Conservation (phyloP, 2,888 invertebrate genomes). For the Fissipunctia ypsillon region DNA sequence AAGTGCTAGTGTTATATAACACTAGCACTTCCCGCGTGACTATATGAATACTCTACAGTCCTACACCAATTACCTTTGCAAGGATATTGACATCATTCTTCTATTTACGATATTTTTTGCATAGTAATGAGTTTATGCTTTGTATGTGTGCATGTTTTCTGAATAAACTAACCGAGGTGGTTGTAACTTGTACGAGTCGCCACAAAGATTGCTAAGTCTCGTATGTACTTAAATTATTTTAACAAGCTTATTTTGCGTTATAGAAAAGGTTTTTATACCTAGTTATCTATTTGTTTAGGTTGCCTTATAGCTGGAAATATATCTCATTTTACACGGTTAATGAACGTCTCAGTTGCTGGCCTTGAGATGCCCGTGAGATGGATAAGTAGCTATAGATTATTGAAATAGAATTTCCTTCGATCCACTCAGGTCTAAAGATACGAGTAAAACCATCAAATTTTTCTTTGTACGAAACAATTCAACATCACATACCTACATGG, state of each 20-base stretch:
- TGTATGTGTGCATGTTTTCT: constrained; percentile 3
- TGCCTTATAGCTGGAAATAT: neutral
- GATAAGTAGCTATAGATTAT: neutral
- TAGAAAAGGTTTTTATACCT: neutral
- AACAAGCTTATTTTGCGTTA: neutral
- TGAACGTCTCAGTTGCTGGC: neutral
- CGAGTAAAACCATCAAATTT: neutral
- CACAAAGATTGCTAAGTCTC: neutral
- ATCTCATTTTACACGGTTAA: neutral
- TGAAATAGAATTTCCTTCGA: constrained; percentile 2
- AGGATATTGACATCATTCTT: constrained; percentile 12
- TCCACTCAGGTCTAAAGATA: neutral
- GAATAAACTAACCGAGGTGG: neutral
- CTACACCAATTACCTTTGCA: neutral
- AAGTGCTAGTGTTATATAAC: too few species aligned
- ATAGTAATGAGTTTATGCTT: constrained; percentile 8
- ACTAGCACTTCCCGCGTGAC: too few species aligned
- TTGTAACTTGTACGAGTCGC: neutral
- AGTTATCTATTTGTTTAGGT: neutral
- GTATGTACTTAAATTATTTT: neutral
- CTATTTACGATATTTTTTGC: constrained; percentile 11
- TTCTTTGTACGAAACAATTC: neutral
- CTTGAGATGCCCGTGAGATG: neutral
- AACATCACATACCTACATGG: neutral
- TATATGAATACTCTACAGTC: neutral